These are phyloP conservation scores for Girardinus metallicus DNA, from an alignment of 2,797 vertebrate species.

Conservation along the genomic window DNA sequence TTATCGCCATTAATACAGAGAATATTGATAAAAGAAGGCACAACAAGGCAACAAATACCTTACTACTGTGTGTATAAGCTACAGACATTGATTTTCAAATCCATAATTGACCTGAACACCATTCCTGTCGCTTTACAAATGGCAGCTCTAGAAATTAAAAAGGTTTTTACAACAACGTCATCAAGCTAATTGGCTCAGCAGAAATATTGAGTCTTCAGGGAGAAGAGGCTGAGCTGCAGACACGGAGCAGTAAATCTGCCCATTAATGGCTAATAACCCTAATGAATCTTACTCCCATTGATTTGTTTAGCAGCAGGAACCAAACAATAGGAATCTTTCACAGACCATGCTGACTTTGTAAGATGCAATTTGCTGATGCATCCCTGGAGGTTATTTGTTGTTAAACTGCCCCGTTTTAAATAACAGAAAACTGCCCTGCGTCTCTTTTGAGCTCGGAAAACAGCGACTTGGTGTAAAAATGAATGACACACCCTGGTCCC, in stretches of 20 bases:
- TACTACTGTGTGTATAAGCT: slow-evolving; percentile 29
- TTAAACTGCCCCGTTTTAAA: slow-evolving; percentile 32
- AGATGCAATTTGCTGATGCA: slow-evolving; percentile 45
- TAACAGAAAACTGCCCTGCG: slow-evolving; percentile 6
- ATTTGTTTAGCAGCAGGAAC: slow-evolving; percentile 46
- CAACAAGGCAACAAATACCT: background rate
- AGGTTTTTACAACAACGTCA: slow-evolving; percentile 56
- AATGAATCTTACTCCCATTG: slow-evolving; percentile 52
- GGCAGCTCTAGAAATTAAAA: slow-evolving; percentile 37
- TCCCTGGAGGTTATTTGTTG: slow-evolving; percentile 9
- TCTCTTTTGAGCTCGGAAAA: slow-evolving; percentile 21
- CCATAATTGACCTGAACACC: slow-evolving; percentile 34
- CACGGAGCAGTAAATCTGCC: slow-evolving; percentile 53
- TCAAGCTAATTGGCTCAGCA: slow-evolving; percentile 53
- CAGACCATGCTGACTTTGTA: slow-evolving; percentile 25
- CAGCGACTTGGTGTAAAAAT: slow-evolving; percentile 29
- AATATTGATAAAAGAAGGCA: background rate
- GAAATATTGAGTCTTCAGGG: slow-evolving; percentile 30
- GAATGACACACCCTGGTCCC: slow-evolving; percentile 30
- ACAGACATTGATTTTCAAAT: slow-evolving; percentile 30
- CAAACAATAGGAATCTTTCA: slow-evolving; percentile 31
- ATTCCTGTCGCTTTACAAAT: slow-evolving; percentile 34
- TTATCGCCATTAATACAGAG: slow-evolving; percentile 16
- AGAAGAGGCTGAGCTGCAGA: slow-evolving; percentile 19
- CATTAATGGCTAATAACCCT: slow-evolving; percentile 46